Evolutionary conservation across 2,888 invertebrate genomes (phyloP).

Genomic region (Polydesmus complanatus): DNA sequence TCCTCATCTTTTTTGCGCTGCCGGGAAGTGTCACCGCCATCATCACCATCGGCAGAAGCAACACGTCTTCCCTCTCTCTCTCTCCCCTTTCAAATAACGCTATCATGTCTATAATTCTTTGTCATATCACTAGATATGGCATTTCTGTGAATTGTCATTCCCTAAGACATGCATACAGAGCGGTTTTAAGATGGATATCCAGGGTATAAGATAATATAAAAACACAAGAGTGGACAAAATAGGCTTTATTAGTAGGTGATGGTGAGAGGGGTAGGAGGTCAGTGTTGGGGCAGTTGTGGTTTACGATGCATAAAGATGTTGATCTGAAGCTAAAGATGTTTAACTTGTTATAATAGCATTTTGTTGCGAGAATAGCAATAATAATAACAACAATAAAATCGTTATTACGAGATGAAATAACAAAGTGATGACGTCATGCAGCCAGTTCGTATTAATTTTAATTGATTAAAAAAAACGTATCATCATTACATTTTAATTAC

Average conservation of each 20-base stretch:
- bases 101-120: neutral
- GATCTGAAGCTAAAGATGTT: conserved; percentile 1
- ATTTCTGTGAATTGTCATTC: neutral
- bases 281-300: neutral
- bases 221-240: neutral
- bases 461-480: too few species aligned
- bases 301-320: conserved; percentile 11
- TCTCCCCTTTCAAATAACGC: neutral
- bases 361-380: conserved; percentile 13
- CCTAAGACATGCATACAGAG: neutral
- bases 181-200: neutral
- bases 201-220: neutral
- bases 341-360: neutral
- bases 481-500: too few species aligned
- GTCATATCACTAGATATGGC: neutral
- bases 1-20: neutral
- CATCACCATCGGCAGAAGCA: neutral
- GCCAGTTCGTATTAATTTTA: too few species aligned
- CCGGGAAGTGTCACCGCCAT: neutral
- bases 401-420: conserved; percentile 8
- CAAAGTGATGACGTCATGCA: too few species aligned
- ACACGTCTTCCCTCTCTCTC: neutral
- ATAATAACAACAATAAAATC: conserved; percentile 3
- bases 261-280: neutral
- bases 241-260: neutral